These are phyloP conservation scores for Ctenodactylus gundi DNA, from an alignment of 2,113 vertebrate genomes.

Conservation along the genomic window DNA sequence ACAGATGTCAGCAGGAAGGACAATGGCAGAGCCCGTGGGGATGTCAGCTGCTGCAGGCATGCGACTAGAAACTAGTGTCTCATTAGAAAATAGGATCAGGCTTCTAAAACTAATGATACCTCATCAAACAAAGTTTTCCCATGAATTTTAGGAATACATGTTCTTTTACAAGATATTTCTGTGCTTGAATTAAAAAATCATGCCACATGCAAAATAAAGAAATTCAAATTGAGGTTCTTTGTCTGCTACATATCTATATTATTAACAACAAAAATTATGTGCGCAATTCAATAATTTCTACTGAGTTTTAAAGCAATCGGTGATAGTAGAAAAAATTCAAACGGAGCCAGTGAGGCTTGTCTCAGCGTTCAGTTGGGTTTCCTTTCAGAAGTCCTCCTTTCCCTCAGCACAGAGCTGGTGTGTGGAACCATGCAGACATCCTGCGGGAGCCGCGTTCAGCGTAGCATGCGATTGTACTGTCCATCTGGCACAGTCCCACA, in stretches of 20 bases:
- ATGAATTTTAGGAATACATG: background rate
- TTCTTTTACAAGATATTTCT: background rate
- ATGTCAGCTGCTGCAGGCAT: background rate
- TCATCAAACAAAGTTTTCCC: background rate
- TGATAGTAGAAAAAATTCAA: background rate
- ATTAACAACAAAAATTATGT: background rate
- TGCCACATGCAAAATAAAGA: background rate
- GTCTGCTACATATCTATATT: background rate
- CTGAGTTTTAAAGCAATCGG: background rate
- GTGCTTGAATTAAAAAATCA: background rate
- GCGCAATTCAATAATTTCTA: background rate
- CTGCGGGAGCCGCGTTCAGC: background rate
- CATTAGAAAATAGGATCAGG: fast-evolving
- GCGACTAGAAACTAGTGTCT: background rate
- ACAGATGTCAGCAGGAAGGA: background rate
- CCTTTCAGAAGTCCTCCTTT: background rate
- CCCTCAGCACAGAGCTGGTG: background rate
- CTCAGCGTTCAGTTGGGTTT: background rate
- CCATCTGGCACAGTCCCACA: slow-evolving; percentile 37
- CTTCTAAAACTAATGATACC: background rate
- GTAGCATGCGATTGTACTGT: background rate
- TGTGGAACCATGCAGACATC: background rate
- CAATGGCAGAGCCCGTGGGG: background rate
- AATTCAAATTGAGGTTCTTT: background rate
- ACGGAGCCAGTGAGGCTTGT: background rate